Evolutionary conservation across 2,797 vertebrate species (phyloP).

Genomic region (Sebastes alutus): DNA sequence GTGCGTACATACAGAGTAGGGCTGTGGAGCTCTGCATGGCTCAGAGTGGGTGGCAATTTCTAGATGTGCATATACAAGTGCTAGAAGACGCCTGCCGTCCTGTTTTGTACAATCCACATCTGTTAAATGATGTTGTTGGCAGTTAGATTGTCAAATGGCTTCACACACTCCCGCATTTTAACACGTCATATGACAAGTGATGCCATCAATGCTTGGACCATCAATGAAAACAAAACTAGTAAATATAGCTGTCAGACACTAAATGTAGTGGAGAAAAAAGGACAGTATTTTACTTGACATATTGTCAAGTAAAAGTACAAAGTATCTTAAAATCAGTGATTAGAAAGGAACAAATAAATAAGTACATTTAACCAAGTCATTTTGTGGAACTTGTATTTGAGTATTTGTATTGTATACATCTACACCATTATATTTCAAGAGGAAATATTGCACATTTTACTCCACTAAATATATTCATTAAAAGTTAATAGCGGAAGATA

Average conservation of each 20-base stretch:
- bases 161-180: not conserved
- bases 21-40: conserved; percentile 2
- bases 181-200: not conserved
- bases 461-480: not conserved
- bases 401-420: not conserved
- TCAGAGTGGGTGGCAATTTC: conserved; percentile 4
- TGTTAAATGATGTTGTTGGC: not conserved
- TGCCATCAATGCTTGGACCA: not conserved
- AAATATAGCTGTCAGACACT: not conserved
- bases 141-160: not conserved
- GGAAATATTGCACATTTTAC: not conserved
- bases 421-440: not conserved
- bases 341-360: not conserved
- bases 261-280: not conserved
- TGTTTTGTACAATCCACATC: not conserved
- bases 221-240: not conserved
- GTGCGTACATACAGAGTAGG: conserved; percentile 23
- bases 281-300: not conserved
- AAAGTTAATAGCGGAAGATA: not conserved
- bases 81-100: not conserved
- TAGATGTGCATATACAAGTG: not conserved
- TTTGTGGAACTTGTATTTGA: not conserved
- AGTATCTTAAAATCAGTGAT: not conserved
- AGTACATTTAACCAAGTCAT: not conserved
- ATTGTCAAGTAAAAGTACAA: not conserved